phyloP scores from a whole-genome alignment of 2,888 invertebrate genomes.

The Caenorhabditis becei region DNA sequence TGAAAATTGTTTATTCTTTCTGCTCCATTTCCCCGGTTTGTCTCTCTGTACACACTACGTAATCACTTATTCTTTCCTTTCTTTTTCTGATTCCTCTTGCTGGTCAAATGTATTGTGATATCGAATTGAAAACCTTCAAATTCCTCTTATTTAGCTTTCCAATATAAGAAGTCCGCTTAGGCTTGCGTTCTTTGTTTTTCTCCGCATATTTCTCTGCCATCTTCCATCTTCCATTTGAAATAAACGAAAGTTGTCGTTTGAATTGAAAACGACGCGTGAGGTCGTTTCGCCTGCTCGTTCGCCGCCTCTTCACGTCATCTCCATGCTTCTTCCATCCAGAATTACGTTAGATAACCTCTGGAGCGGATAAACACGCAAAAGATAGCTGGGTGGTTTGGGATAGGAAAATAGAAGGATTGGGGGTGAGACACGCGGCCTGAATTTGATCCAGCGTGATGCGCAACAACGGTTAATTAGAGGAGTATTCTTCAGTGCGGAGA shows the following conservation, averaged over 20 bases:
- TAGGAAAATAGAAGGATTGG: conserved; percentile 14
- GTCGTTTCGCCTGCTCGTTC: conserved; percentile 41
- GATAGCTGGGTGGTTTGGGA: not conserved
- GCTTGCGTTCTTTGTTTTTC: not conserved
- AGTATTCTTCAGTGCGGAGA: conserved; percentile 26
- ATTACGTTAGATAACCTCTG: conserved; percentile 34
- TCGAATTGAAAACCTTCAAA: not conserved
- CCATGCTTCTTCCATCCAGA: conserved; percentile 28
- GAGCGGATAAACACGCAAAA: conserved; percentile 16
- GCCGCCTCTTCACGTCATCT: conserved; percentile 24
- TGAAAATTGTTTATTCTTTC: conserved; percentile 8
- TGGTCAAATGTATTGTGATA: not conserved
- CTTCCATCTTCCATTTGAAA: conserved; percentile 4
- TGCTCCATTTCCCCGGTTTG: not conserved
- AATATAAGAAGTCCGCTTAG: too few relatives aligned
- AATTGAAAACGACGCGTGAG: conserved; percentile 36
- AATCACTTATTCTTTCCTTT: not conserved
- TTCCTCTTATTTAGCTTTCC: too few relatives aligned
- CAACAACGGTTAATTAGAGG: conserved; percentile 47
- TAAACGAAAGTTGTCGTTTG: conserved; percentile 36
- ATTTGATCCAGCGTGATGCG: conserved; percentile 33
- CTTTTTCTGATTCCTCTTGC: not conserved
- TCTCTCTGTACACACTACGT: not conserved
- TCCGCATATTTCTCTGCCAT: not conserved
- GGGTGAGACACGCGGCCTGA: conserved; percentile 11